These are phyloP conservation scores for Aphis gossypii DNA, from an alignment of 1,140 invertebrate species.

Conservation along the genomic window DNA sequence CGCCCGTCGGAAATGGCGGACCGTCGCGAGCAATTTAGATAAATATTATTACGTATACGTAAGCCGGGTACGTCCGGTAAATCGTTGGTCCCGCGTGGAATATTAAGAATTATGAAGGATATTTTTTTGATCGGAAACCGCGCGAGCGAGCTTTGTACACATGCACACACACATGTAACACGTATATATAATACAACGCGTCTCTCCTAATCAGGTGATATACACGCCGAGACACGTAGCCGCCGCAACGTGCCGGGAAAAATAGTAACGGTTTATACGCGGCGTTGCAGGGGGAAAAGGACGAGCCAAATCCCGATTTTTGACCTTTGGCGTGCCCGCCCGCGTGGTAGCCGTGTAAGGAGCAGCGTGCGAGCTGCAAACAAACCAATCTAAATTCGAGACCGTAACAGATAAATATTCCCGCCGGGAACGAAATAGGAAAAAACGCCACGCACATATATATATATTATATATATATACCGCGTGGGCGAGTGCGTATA, in stretches of 20 bases:
- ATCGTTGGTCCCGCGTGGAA: slow-evolving; percentile 23
- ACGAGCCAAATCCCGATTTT: slow-evolving; percentile 46
- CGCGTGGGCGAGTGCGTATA: neutral
- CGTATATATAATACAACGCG: neutral
- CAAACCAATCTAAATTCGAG: slow-evolving; percentile 53
- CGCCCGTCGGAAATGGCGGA: neutral
- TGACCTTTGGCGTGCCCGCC: slow-evolving; percentile 33
- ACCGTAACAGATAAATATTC: slow-evolving; percentile 54
- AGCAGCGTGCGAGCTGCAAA: neutral
- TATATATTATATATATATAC: too few species aligned
- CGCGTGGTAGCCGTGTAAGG: neutral
- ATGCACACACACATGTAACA: too few species aligned
- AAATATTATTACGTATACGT: neutral
- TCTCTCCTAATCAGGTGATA: slow-evolving; percentile 43
- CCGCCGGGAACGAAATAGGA: slow-evolving; percentile 49
- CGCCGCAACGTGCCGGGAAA: slow-evolving; percentile 26
- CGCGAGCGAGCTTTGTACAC: neutral
- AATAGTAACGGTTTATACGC: neutral
- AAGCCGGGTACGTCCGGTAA: neutral
- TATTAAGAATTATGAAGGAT: slow-evolving; percentile 47
- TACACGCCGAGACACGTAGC: slow-evolving; percentile 44
- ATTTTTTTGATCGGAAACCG: slow-evolving; percentile 32
- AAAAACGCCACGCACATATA: neutral
- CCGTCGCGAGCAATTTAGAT: slow-evolving; percentile 7
- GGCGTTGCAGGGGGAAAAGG: neutral